Evolutionary conservation across 1,140 invertebrate genomes (phyloP), one percentile per base, ranked within the genome.

Genomic region (Heliothis virescens): DNA sequence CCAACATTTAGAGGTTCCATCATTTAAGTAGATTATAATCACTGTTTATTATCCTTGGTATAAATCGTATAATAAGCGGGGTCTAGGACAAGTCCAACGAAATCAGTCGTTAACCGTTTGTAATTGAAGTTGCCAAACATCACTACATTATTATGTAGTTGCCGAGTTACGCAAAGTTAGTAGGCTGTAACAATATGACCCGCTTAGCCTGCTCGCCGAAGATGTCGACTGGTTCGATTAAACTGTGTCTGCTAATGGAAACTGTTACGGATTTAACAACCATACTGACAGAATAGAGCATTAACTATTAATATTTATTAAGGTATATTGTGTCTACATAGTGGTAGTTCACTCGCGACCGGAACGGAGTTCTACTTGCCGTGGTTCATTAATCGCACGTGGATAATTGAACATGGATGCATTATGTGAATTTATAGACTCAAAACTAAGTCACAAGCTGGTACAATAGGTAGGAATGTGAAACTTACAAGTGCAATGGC

Each of bases 401-500:
- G 57, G 12, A 15, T 60, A 60, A 13, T 4, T 60, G 13, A 60
- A 60, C 57, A 60, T 12, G 12, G 3, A 3, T 60, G 26, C 5
- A 60, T 41, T 9, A 41, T 41, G 34, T 60, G 21, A 29, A 60
- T 12, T 60, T 26, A 60, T 15, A 26, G 2, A 13, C 26, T 60
- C 11, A 21, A 60, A 60, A 12, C 13, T 3, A 11, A 26, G 18
- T 26, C 18, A 41, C 7, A 48, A 15, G 2, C n/a, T 13, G n/a
- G 15, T 26, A 65, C 48, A 41, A 59, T 57, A 12, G 13, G 2
- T 15, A 52, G 12, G 41, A 79, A 52, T 63, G 16, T 67, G 47
- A 52, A 63, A 52, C 96, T 96, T 90, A 97, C 97, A 93, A 98
- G 92, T 83, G 96, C 96, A 52, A 96, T 92, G 0, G 97, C 97